Evolutionary conservation across 2,113 vertebrate genomes (phyloP), one percentile per base, ranked within the genome.

Genomic region (Clinocottus analis): DNA sequence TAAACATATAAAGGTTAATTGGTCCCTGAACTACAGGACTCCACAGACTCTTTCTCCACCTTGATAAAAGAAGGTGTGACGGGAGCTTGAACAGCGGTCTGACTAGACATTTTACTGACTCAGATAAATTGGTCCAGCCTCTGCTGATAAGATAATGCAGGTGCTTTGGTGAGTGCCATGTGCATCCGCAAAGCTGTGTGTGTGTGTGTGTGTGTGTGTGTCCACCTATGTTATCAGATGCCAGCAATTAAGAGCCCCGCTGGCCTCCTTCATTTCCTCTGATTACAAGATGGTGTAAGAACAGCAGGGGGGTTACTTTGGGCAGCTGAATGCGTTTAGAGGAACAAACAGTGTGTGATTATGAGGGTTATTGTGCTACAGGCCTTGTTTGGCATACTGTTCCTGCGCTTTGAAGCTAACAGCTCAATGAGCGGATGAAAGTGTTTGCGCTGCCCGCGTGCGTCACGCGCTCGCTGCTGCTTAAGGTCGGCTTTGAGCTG

Each of bases 31-130:
- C 47, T 53, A 37, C n/a, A 65, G 49, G 41, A 59, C 27, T 71
- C 14, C 13, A 60, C 12, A 23, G 55, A 45, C 51, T 51, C 35
- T 39, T 61, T 56, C n/a, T 59, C 12, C 71, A 63, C 61, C 41
- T 33, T 66, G 85, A 91, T 90, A 87, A 85, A 33, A 71, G 9
- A 43, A 77, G 43, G 89, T 93, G 91, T 77, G 75, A 80, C 4
- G 10, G 37, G 79, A 91, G 75, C 43, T 49, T 83, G 25, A 79
- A 62, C 87, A 91, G 85, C 17, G 5, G 58, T 76, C 78, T 12
- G 64, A 70, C 35, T 23, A 41, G 21, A 39, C 14, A 0, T 78
- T 72, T 43, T 16, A 49, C 74, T 60, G 60, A 55, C 74, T 65
- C 58, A 75, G 80, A 84, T 85, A 76, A 71, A 76, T 79, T 76